Percentiles rank a stretch among this genome's conserved stretches.
These are phyloP conservation scores for Phylloscopus whistleri DNA, from an alignment of 2,113 vertebrate genomes.

Conservation along the genomic window DNA sequence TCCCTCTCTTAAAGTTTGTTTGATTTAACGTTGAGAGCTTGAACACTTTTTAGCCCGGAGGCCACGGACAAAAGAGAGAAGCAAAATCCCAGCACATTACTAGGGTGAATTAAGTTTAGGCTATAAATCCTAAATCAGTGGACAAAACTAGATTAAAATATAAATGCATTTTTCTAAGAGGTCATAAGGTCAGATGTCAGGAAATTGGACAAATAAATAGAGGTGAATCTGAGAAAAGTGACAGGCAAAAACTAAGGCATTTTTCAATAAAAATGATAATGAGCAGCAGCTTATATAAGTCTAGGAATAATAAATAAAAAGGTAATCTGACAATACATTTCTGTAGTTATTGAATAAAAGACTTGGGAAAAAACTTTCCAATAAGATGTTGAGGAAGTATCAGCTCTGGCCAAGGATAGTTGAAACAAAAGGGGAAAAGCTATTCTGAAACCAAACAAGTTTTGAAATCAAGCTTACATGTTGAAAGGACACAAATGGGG, in stretches of 20 bases:
- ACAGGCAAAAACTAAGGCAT: constrained; percentile 42
- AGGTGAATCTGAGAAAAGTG: not conserved
- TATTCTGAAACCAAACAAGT: not conserved
- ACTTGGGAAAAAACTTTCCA: not conserved
- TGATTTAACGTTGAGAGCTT: not conserved
- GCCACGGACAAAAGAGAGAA: not conserved
- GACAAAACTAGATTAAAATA: constrained; percentile 46
- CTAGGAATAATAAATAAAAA: constrained; percentile 65
- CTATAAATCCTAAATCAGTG: not conserved
- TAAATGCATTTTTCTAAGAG: constrained; percentile 51
- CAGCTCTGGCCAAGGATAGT: not conserved
- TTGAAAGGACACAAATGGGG: not conserved
- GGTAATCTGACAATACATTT: constrained; percentile 45
- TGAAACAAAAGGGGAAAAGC: not conserved
- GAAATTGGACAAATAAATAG: constrained; percentile 70
- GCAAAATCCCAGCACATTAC: constrained; percentile 23
- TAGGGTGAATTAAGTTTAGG: constrained; percentile 9
- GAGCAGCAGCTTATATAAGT: not conserved
- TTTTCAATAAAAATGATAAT: constrained; percentile 76
- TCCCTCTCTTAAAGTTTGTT: not conserved
- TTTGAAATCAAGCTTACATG: not conserved
- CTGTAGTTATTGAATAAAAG: constrained; percentile 41
- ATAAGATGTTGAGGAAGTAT: not conserved
- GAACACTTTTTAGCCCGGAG: constrained; percentile 22
- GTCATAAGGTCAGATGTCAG: constrained; percentile 54